Evolutionary conservation across 2,888 invertebrate genomes (phyloP).

Genomic region (Caenorhabditis drosophilae): DNA sequence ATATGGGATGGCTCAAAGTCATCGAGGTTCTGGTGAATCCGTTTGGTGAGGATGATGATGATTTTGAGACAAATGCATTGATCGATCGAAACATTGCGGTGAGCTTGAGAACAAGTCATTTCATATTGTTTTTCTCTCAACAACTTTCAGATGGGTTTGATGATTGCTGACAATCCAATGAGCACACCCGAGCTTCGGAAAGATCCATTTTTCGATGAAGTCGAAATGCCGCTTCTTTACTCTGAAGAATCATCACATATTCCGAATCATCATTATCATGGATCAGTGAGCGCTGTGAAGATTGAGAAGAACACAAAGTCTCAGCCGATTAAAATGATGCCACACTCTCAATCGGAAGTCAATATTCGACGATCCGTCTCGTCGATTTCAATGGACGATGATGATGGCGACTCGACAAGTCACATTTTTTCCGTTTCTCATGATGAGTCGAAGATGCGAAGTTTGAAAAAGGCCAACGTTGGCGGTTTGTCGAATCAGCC

Average conservation of each 20-base stretch:
- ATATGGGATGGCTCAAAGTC: constrained; percentile 66
- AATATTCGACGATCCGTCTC: constrained; percentile 25
- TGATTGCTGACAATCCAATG: constrained; percentile 64
- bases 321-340: constrained; percentile 42
- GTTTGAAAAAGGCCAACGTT: constrained; percentile 20
- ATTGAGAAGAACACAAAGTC: not conserved
- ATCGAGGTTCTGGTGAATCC: constrained; percentile 56
- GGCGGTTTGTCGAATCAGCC: too few relatives aligned
- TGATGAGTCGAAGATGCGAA: constrained; percentile 26
- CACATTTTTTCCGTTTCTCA: constrained; percentile 31
- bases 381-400: constrained; percentile 14
- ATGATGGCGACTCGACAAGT: constrained; percentile 12
- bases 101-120: constrained; percentile 9
- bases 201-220: constrained; percentile 62
- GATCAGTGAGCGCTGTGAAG: constrained; percentile 10
- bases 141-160: constrained; percentile 60
- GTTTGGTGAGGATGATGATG: constrained; percentile 60
- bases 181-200: constrained; percentile 56
- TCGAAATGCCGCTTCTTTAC: constrained; percentile 39
- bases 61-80: constrained; percentile 56
- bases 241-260: constrained; percentile 40
- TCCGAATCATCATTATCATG: constrained; percentile 34
- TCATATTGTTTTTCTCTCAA: too few relatives aligned
- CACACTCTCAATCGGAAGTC: constrained; percentile 33
- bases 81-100: constrained; percentile 60